phyloP scores from a whole-genome alignment of 2,888 invertebrate species.

The Cloeon dipterum region DNA sequence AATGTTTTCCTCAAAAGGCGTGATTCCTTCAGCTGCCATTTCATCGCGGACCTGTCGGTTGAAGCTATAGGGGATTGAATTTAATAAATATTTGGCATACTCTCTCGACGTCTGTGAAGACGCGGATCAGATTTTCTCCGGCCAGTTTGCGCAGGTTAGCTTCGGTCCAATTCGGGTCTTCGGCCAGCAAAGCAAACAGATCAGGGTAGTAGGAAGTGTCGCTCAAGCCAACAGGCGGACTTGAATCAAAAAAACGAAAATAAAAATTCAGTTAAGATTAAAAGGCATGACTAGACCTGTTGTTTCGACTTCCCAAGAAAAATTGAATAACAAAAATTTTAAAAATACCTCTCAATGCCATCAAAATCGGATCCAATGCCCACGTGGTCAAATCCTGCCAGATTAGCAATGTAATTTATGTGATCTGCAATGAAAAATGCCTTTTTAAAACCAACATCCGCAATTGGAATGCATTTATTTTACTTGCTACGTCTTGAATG shows the following conservation, averaged over 20 bases:
- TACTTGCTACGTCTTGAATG: constrained; percentile 16
- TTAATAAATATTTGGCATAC: constrained; percentile 15
- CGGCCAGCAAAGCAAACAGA: constrained; percentile 21
- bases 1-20: constrained; percentile 7
- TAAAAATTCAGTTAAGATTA: constrained; percentile 1
- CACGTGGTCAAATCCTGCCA: not conserved
- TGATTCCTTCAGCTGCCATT: not conserved
- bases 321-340: not conserved
- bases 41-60: constrained; percentile 6
- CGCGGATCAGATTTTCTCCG: constrained; percentile 50
- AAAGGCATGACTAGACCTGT: not conserved
- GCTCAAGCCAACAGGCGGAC: constrained; percentile 22
- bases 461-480: constrained; percentile 6
- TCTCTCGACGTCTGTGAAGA: constrained; percentile 43
- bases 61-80: no score
- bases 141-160: constrained; percentile 56
- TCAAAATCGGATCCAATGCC: not conserved
- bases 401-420: not conserved
- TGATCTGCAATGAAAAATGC: constrained; percentile 10
- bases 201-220: constrained; percentile 26
- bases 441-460: no score
- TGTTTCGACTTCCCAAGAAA: not conserved
- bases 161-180: constrained; percentile 40
- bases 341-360: not conserved
- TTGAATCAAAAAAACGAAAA: constrained; percentile 12